These are phyloP conservation scores for Tetramorium bicarinatum DNA, from an alignment of 2,888 invertebrate genomes.

Conservation along the genomic window DNA sequence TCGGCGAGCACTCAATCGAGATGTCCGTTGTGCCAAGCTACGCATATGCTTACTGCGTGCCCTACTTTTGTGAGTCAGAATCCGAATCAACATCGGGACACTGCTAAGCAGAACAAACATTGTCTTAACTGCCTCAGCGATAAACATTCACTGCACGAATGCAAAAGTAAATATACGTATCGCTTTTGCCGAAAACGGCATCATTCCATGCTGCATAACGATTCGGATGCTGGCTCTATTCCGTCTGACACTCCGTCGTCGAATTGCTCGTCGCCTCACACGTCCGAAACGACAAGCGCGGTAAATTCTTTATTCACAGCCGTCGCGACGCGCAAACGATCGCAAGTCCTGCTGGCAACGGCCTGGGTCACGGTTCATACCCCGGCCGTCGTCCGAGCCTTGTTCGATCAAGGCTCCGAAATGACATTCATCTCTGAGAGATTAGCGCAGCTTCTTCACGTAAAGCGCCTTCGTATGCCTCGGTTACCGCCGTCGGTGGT, in stretches of 20 bases:
- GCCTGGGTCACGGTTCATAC: neutral
- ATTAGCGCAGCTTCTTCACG: neutral
- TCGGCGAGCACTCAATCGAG: neutral
- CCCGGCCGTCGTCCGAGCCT: neutral
- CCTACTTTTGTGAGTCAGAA: neutral
- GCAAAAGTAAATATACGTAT: neutral
- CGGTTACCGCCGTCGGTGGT: constrained; percentile 7
- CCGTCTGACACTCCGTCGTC: neutral
- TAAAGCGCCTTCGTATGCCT: neutral
- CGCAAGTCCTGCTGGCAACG: neutral
- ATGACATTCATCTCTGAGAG: neutral
- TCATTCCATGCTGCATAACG: neutral
- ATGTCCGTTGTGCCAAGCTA: neutral
- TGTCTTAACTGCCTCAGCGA: neutral
- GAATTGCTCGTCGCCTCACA: neutral
- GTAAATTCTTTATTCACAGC: neutral
- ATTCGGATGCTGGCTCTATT: neutral
- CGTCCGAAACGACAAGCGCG: neutral
- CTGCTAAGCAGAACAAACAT: neutral
- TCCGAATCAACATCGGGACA: neutral
- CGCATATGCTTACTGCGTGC: neutral
- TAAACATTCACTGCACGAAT: neutral
- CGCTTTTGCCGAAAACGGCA: neutral
- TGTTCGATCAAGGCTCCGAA: constrained; percentile 28
- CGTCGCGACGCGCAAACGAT: too few relatives aligned